Conservation (phyloP, 2,113 vertebrate species). For the Colaptes auratus region DNA sequence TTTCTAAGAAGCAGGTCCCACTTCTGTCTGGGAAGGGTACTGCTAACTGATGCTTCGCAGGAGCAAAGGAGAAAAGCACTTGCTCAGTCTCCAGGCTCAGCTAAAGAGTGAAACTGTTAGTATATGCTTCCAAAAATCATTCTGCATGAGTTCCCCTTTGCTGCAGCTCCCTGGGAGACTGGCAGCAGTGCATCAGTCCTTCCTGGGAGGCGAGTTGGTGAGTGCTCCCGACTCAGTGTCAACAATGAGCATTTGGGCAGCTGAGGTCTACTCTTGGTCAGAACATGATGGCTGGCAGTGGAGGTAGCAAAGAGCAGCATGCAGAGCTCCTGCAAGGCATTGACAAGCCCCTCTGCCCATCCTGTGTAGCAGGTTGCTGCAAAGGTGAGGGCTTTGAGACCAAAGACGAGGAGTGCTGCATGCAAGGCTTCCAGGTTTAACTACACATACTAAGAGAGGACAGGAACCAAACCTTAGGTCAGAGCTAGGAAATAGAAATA, state of each 20-base stretch:
- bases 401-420: neutral
- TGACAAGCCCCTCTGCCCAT: neutral
- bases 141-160: neutral
- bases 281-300: accelerated
- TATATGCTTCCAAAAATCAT: neutral
- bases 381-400: neutral
- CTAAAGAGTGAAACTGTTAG: neutral
- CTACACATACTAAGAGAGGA: neutral
- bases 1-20: neutral
- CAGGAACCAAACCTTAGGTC: neutral
- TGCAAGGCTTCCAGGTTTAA: neutral
- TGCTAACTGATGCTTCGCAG: neutral
- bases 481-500: neutral
- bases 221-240: accelerated
- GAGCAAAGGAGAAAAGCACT: neutral
- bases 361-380: neutral
- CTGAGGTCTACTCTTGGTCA: neutral
- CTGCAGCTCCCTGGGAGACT: neutral
- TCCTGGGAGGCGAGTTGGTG: accelerated
- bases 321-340: neutral
- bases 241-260: neutral
- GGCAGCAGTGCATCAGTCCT: neutral
- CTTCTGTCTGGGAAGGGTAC: neutral
- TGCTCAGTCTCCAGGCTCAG: accelerated
- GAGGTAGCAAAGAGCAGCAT: neutral